Conservation (phyloP, 2,797 vertebrate genomes). For the Scolopax rusticola region DNA sequence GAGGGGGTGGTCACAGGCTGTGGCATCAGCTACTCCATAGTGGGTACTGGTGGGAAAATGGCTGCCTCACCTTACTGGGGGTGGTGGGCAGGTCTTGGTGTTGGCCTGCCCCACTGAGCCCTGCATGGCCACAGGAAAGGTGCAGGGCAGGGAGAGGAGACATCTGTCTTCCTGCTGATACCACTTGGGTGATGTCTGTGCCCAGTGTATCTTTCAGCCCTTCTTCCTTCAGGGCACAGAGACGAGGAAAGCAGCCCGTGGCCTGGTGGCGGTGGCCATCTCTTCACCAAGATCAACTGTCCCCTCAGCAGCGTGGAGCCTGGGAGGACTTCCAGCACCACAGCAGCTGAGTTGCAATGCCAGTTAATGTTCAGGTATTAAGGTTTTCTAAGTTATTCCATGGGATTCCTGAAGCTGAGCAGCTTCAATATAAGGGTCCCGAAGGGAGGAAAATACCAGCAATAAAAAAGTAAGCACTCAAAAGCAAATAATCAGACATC, state of each 20-base stretch:
- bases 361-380: neutral
- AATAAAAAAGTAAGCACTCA: neutral
- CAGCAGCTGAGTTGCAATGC: rapidly evolving
- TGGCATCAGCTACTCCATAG: too few species aligned
- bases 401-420: neutral
- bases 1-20: neutral
- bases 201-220: neutral
- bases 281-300: rapidly evolving
- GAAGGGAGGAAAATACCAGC: neutral
- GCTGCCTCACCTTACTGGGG: rapidly evolving
- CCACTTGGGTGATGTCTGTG: neutral
- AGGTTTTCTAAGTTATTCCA: neutral
- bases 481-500: neutral
- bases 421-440: neutral
- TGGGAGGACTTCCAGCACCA: neutral
- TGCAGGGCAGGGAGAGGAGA: too few species aligned
- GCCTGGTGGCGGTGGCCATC: rapidly evolving
- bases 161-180: rapidly evolving
- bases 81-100: too few species aligned
- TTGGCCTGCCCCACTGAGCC: neutral
- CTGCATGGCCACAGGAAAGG: neutral
- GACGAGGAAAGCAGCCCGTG: rapidly evolving
- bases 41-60: rapidly evolving
- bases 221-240: neutral
- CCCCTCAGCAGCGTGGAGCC: rapidly evolving